Conservation (phyloP, 2,113 vertebrate genomes). For the Stercorarius parasiticus region DNA sequence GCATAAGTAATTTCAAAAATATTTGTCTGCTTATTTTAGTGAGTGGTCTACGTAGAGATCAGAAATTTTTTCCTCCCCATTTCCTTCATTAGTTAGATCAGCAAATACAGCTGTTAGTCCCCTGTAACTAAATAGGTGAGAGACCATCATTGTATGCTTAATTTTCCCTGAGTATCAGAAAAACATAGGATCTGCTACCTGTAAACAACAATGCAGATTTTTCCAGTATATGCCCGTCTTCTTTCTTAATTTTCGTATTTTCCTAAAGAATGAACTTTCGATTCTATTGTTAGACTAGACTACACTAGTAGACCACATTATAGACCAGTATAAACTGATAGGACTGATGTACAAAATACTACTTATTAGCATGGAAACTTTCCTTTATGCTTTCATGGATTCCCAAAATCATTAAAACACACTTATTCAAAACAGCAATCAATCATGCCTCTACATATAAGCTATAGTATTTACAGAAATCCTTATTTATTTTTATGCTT, state of each 20-base stretch:
- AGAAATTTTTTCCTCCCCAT: background rate
- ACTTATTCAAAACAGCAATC: background rate
- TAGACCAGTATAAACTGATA: background rate
- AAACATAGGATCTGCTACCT: background rate
- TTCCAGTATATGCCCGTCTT: background rate
- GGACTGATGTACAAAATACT: background rate
- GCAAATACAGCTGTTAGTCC: background rate
- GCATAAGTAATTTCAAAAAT: background rate
- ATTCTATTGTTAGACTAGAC: background rate
- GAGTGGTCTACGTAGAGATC: background rate
- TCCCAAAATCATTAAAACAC: background rate
- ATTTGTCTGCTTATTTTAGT: background rate
- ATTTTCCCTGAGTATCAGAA: background rate
- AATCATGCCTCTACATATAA: background rate
- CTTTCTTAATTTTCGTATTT: background rate
- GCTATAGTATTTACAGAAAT: background rate
- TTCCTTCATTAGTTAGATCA: background rate
- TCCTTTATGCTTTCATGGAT: background rate
- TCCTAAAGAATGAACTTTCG: background rate
- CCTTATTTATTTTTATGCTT: background rate
- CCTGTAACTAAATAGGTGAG: background rate
- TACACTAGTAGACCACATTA: background rate
- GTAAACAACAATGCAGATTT: background rate
- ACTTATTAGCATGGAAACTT: background rate
- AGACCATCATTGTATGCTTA: background rate